Base-by-base conservation (phyloP, 2,888 invertebrate species). In the Acleris literana region DNA sequence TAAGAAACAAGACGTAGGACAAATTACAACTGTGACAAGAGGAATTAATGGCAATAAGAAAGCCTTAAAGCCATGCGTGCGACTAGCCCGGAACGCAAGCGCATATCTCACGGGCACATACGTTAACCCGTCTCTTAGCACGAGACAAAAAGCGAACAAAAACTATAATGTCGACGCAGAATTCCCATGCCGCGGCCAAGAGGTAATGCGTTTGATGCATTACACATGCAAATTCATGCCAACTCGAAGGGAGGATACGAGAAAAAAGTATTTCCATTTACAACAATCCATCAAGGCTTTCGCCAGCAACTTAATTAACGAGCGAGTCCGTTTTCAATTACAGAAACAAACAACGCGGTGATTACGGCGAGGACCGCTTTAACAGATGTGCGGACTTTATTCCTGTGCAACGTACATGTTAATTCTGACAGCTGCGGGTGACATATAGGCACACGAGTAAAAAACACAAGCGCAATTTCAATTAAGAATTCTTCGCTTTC, bases 191-290 rank as follows among this genome's bases (percentile, higher is more conserved):
- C 76, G 76, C 72, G 73, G 77, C 75, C 82, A 81, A 81, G 78
- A 78, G 76, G 82, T 84, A 84, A 84, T 84, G 81, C 82, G 81
- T 87, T 85, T 85, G 82, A 82, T 77, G 79, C 82, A 85, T 87
- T 86, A 84, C 83, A 83, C 83, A 88, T 89, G 89, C 86, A 88
- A 85, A 90, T 87, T 76, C 85, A 86, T 85, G 84, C 85, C 83
- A 83, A 82, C 77, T 81, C 76, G 72, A 25, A 57, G 61, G 74
- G 72, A 80, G 70, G 74, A 72, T 79, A 78, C 70, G 80, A 76
- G 6, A n/a, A 84, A 84, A 85, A 85, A 84, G 83, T 76, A 77
- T 81, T 78, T 80, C 76, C 78, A 85, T 84, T 84, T 79, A 82
- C 81, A 82, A 85, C 84, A 84, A 89, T 88, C 86, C 87, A 88